phyloP scores from a whole-genome alignment of 2,888 invertebrate species.

The Amitus sp. region DNA sequence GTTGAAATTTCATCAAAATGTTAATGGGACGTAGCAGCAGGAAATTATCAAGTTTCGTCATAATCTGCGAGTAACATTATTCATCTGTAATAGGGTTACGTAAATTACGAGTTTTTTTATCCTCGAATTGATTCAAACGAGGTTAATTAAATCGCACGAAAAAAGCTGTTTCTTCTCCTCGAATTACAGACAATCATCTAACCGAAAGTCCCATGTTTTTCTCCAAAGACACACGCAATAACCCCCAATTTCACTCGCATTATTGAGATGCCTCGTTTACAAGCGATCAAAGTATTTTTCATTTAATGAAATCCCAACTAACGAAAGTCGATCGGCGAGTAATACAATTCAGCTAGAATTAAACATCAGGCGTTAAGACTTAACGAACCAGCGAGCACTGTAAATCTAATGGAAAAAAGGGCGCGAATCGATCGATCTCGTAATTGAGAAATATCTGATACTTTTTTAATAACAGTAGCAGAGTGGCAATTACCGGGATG shows the following conservation, averaged over 20 bases:
- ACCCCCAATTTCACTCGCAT: too few species aligned
- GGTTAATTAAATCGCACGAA: slow-evolving; percentile 28
- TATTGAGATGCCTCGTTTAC: too few species aligned
- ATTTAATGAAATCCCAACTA: too few species aligned
- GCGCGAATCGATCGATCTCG: not conserved
- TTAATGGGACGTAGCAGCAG: too few species aligned
- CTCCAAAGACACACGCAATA: too few species aligned
- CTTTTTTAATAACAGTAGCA: slow-evolving; percentile 5
- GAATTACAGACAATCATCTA: too few species aligned
- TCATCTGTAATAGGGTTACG: slow-evolving; percentile 28
- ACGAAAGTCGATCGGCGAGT: too few species aligned
- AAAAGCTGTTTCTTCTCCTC: slow-evolving; percentile 20
- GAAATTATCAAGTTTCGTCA: slow-evolving; percentile 29
- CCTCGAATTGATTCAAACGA: slow-evolving; percentile 35
- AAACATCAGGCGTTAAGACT: too few species aligned
- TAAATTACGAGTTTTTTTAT: slow-evolving; percentile 31
- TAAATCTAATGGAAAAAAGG: not conserved
- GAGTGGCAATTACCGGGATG: slow-evolving; percentile 4
- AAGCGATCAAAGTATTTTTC: too few species aligned
- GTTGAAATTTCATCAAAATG: not conserved
- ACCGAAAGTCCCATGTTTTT: too few species aligned
- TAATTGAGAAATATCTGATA: slow-evolving; percentile 7
- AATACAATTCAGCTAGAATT: too few species aligned
- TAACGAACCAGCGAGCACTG: too few species aligned
- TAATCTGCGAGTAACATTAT: slow-evolving; percentile 27